Evolutionary conservation across 1,140 invertebrate species (phyloP), one percentile per base, ranked within the genome.

Genomic region (Eriocheir sinensis): DNA sequence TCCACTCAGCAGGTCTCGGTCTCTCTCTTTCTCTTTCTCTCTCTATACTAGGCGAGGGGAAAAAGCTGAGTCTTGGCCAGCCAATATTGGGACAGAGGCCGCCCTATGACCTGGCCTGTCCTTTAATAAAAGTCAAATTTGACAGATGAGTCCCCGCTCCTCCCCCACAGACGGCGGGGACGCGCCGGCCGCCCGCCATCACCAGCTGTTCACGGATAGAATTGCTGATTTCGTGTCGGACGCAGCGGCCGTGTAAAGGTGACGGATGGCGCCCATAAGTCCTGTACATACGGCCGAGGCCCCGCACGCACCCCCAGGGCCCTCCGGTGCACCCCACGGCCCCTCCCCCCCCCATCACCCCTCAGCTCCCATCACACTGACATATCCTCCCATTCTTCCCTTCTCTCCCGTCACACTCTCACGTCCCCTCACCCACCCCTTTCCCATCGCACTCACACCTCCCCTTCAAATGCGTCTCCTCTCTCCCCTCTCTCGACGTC

Each of bases 41-140:
- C 93, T 34, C 86, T 89, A 40, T 88, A 89, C 86, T 85, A 53
- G 4, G 38, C 40, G 34, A 53, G 85, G 34, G 60, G 32, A 93
- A 94, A 80, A 90, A 89, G 60, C 60, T 30, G 4, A 40, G 38
- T 79, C 36, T 79, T 32, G 53, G 60, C 86, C 60, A 83, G 53
- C 93, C 93, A 94, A 94, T 94, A 94, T 94, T 72, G 36, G 86
- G 27, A 72, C 79, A 53, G 44, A 80, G 30, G 38, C 53, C 80
- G 93, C 86, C 93, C 93, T 94, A 90, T 83, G 86, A 81, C 86
- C 93, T 89, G 53, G 60, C 88, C 93, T 94, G 93, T 94, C 93
- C 85, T 94, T 94, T 94, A 94, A 94, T 94, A 94, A 94, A 94
- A 94, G 85, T 89, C 93, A 94, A 94, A 94, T 94, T 94, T 94